Evolutionary conservation across 2,113 vertebrate genomes (phyloP).

Genomic region (Albula glossodonta): DNA sequence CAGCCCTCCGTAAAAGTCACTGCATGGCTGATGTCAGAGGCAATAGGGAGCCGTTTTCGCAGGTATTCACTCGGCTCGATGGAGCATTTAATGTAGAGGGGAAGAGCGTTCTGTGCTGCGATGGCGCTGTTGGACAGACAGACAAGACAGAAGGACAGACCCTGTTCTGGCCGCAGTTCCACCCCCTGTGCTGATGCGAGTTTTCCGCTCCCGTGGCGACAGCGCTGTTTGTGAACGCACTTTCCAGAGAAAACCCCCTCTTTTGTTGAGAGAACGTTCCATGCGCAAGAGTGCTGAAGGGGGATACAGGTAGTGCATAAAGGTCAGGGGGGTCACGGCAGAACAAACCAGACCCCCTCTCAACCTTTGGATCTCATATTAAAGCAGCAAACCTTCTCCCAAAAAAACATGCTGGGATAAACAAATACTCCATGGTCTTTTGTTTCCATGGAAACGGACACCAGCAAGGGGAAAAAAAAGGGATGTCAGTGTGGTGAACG

Average conservation of each 20-base stretch:
- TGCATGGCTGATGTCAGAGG: too few species aligned
- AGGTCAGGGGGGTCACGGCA: neutral
- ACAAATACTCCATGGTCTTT: neutral
- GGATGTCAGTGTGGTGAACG: neutral
- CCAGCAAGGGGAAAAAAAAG: neutral
- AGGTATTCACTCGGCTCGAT: neutral
- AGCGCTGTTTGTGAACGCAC: neutral
- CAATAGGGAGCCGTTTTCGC: too few species aligned
- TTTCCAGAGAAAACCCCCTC: neutral
- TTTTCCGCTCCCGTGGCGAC: neutral
- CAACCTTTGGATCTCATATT: too few species aligned
- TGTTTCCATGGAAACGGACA: constrained; percentile 3
- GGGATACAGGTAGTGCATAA: neutral
- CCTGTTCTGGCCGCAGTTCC: neutral
- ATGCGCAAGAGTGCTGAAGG: neutral
- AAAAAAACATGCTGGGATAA: neutral
- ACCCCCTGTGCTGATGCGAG: neutral
- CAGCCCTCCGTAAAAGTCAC: too few species aligned
- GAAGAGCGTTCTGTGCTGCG: neutral
- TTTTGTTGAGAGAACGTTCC: neutral
- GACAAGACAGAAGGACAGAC: too few species aligned
- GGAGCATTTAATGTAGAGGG: neutral
- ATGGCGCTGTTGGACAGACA: neutral
- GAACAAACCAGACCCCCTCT: neutral
- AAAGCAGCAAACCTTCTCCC: too few species aligned